Base-by-base conservation (phyloP, 2,797 vertebrate genomes). In the Eidolon dupreanum region DNA sequence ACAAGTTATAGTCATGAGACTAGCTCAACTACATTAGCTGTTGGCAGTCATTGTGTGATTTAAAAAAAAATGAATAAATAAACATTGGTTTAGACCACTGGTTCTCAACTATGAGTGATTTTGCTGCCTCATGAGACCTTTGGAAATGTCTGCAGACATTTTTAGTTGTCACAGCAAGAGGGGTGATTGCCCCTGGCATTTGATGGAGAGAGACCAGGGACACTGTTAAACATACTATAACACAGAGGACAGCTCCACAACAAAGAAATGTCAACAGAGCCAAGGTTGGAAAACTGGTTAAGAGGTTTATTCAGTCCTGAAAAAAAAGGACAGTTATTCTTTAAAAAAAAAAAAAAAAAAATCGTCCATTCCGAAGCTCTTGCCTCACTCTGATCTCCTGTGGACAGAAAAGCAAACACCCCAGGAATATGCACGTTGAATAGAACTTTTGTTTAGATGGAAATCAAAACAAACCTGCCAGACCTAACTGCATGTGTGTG, bases 381-480 rank as follows among this genome's bases (percentile, higher is more conserved):
- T 53, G 22, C 24, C 12, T 71, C 17, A 13, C 24, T 22, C 43
- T 68, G 33, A 74, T 59, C 66, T 38, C 13, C 11, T 46, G 11
- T 74, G 57, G 15, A 46, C 46, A 95, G 53, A 85, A 88, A 77
- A 70, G 22, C 41, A 68, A 24, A 46, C 33, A 78, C 20, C 5
- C 1, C 20, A 28, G 31, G 36, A 75, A 5, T 36, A 26, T n/a
- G 10, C 5, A 38, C 74, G 36, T 79, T 90, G n/a, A 51, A 43
- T 31, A 24, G 9, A 41, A 24, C 17, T 79, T 92, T 53, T 88
- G 41, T 55, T 7, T 12, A 55, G 17, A 88, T 49, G 63, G 38
- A 61, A 59, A 43, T 38, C 33, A 70, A 87, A 96, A 71, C 49
- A 89, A 19, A 63, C 46, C 20, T 66, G 96, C 55, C 73, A 63